Percentiles rank a stretch among this genome's conserved stretches.
These are phyloP conservation scores for Athalia cordata DNA, from an alignment of 2,888 invertebrate species.

Conservation along the genomic window DNA sequence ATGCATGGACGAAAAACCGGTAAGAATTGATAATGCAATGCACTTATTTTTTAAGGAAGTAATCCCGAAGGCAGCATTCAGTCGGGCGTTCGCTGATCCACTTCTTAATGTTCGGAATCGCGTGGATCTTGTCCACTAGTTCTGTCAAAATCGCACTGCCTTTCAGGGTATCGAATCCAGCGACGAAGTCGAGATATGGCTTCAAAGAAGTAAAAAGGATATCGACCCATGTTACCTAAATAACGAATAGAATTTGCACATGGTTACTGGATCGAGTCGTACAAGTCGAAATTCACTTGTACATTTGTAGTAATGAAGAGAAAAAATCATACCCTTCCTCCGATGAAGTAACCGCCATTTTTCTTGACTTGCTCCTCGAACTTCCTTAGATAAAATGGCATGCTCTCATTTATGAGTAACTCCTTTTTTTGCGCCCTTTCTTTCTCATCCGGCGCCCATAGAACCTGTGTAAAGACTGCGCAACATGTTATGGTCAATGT, in stretches of 20 bases:
- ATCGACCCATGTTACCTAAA: constrained; percentile 55
- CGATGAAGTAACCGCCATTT: constrained; percentile 44
- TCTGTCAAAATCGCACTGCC: constrained; percentile 47
- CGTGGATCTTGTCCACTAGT: constrained; percentile 48
- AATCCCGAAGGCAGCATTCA: constrained; percentile 20
- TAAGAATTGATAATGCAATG: background rate
- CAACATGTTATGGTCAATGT: too few relatives aligned
- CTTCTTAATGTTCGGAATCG: constrained; percentile 48
- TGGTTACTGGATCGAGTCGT: too few relatives aligned
- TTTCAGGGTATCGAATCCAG: constrained; percentile 48
- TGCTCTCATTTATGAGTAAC: background rate
- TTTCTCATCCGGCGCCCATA: too few relatives aligned
- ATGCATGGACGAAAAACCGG: background rate
- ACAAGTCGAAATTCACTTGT: too few relatives aligned
- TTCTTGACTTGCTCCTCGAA: constrained; percentile 23
- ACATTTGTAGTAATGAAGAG: too few relatives aligned
- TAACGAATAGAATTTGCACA: constrained; percentile 4
- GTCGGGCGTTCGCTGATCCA: constrained; percentile 33
- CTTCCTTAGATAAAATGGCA: constrained; percentile 32
- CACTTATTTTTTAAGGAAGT: background rate
- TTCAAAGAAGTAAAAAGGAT: constrained; percentile 51
- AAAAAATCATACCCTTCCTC: constrained; percentile 34
- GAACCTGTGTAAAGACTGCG: too few relatives aligned
- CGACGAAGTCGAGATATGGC: constrained; percentile 49
- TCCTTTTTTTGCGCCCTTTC: too few relatives aligned